phyloP scores from a whole-genome alignment of 2,888 invertebrate species.

The Trachelus tabidus region DNA sequence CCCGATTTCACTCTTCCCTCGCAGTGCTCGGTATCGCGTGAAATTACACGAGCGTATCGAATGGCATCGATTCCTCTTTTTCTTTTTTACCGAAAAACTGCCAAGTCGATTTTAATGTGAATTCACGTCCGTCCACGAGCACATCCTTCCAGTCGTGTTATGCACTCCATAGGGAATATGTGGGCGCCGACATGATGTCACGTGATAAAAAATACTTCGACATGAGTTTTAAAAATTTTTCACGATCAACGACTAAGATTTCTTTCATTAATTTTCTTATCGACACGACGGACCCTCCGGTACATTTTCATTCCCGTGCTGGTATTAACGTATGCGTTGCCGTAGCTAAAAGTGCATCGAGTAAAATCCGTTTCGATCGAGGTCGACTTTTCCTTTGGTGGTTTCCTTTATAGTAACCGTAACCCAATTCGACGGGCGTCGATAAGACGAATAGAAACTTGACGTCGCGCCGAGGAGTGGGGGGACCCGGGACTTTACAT shows the following conservation, averaged over 20 bases:
- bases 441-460: not conserved
- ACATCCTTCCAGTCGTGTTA: not conserved
- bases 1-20: not conserved
- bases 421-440: not conserved
- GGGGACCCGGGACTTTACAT: not conserved
- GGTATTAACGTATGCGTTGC: not conserved
- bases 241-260: not conserved
- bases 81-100: not conserved
- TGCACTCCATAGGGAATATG: not conserved
- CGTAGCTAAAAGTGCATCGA: not conserved
- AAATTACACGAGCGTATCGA: not conserved
- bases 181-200: constrained; percentile 1
- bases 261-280: not conserved
- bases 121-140: not conserved
- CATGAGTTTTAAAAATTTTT: not conserved
- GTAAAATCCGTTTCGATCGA: not conserved
- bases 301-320: not conserved
- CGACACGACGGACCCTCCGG: not conserved
- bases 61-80: not conserved
- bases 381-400: not conserved
- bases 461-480: not conserved
- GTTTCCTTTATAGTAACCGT: not conserved
- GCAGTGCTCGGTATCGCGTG: not conserved
- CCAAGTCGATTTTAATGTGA: not conserved
- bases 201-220: not conserved